Conservation (phyloP, 2,888 invertebrate genomes). For the Actias luna region DNA sequence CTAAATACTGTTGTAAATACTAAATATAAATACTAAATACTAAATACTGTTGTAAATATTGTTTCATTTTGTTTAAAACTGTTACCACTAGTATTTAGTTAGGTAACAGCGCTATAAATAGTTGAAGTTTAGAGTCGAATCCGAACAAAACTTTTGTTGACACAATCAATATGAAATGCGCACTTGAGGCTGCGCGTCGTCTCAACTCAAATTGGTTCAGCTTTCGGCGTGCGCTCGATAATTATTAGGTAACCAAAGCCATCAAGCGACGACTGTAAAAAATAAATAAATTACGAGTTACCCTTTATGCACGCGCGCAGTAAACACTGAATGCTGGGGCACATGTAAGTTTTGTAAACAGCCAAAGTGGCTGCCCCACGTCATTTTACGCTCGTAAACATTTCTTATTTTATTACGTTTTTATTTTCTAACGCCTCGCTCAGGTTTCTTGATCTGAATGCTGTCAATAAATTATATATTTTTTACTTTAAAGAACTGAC, state of each 20-base stretch:
- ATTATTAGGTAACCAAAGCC: constrained; percentile 69
- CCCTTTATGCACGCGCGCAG: constrained; percentile 52
- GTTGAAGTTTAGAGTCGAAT: constrained; percentile 47
- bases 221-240: constrained; percentile 74
- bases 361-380: constrained; percentile 66
- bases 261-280: constrained; percentile 70
- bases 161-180: constrained; percentile 69
- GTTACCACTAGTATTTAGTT: constrained; percentile 21
- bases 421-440: constrained; percentile 78
- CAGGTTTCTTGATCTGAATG: constrained; percentile 77
- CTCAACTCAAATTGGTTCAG: constrained; percentile 63
- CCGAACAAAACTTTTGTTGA: constrained; percentile 64
- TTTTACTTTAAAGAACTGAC: constrained; percentile 73
- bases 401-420: constrained; percentile 78
- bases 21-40: not conserved
- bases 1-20: not conserved
- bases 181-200: constrained; percentile 60
- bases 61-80: constrained; percentile 8
- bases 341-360: constrained; percentile 63
- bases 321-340: constrained; percentile 44
- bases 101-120: constrained; percentile 51
- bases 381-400: constrained; percentile 81
- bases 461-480: constrained; percentile 80
- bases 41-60: not conserved
- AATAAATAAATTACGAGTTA: constrained; percentile 68